Evolutionary conservation across 2,888 invertebrate genomes (phyloP).

Genomic region (Drosophila meridionalis): DNA sequence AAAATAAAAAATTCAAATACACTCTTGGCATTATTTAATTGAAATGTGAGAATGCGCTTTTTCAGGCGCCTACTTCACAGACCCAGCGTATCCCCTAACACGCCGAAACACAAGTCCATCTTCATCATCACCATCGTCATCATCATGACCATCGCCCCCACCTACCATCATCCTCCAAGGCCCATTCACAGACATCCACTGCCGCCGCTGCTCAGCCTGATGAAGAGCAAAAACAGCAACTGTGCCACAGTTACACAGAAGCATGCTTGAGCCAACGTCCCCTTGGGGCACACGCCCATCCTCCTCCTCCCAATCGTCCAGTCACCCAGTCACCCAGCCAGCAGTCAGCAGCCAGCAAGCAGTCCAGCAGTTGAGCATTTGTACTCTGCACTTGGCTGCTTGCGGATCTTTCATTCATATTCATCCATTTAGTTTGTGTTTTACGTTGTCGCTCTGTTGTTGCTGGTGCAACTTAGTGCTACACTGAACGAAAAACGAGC

Average conservation of each 20-base stretch:
- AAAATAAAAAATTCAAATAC: conserved; percentile 54
- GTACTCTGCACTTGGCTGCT: conserved; percentile 62
- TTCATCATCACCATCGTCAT: not conserved
- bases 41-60: conserved; percentile 79
- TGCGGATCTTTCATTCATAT: conserved; percentile 74
- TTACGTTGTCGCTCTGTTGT: conserved; percentile 34
- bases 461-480: conserved; percentile 39
- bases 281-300: conserved; percentile 60
- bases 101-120: not conserved
- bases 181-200: conserved; percentile 55
- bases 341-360: not conserved
- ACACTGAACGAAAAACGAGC: conserved; percentile 29
- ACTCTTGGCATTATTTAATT: conserved; percentile 68
- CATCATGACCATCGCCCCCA: conserved; percentile 2
- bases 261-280: conserved; percentile 74
- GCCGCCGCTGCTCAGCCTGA: conserved; percentile 51
- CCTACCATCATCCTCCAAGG: conserved; percentile 47
- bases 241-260: conserved; percentile 68
- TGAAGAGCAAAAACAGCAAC: conserved; percentile 73
- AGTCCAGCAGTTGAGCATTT: conserved; percentile 47
- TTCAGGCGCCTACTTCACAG: conserved; percentile 58
- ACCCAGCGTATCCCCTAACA: conserved; percentile 16
- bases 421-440: conserved; percentile 68
- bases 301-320: not conserved
- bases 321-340: not conserved